Evolutionary conservation across 2,888 invertebrate genomes (phyloP).

Genomic region (Acleris laterana): DNA sequence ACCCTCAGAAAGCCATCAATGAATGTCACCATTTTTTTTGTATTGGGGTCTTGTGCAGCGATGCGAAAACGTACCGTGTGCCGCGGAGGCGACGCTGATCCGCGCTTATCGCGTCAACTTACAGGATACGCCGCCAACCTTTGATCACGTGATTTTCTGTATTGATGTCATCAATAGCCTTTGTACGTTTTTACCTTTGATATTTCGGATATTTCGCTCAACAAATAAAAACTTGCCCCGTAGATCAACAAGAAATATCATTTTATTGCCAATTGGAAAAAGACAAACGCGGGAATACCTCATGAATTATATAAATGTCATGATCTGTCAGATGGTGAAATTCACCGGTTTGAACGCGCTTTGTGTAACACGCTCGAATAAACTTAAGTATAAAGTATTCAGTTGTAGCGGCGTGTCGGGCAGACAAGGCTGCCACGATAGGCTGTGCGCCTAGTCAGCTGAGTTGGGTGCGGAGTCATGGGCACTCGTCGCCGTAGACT

Average conservation of each 20-base stretch:
- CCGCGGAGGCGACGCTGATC: conserved; percentile 11
- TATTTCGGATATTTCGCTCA: background rate
- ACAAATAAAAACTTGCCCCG: background rate
- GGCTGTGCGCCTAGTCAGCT: too few species aligned
- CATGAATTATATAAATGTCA: too few species aligned
- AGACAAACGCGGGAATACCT: too few species aligned
- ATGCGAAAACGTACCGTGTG: background rate
- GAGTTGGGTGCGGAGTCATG: too few species aligned
- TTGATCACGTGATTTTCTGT: conserved; percentile 14
- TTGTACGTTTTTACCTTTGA: background rate
- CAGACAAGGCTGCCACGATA: background rate
- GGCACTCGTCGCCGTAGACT: too few species aligned
- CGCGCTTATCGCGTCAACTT: conserved; percentile 20
- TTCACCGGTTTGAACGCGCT: background rate
- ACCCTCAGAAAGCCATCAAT: background rate
- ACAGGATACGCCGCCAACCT: conserved; percentile 1
- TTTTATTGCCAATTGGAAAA: too few species aligned
- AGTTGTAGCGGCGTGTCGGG: background rate
- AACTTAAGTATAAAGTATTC: background rate
- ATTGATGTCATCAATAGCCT: conserved; percentile 9
- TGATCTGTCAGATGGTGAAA: background rate
- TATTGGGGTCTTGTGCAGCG: too few species aligned
- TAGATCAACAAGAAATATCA: too few species aligned
- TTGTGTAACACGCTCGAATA: background rate
- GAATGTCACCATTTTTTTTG: background rate